Base-by-base conservation (phyloP, 2,797 vertebrate species). In the Channa striata region DNA sequence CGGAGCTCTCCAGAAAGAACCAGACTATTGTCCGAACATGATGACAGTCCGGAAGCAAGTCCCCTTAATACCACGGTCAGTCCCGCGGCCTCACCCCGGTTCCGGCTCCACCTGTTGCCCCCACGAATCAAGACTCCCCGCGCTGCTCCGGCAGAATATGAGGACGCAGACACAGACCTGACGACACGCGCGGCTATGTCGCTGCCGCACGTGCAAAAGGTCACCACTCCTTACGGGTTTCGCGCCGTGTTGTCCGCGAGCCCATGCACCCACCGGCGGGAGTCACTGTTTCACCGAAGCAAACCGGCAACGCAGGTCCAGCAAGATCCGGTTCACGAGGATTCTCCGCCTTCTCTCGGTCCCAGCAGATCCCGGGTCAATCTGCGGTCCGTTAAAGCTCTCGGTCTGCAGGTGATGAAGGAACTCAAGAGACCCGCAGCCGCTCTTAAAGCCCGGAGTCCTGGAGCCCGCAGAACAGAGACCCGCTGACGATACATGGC, bases 201-300 rank as follows among this genome's bases (percentile, higher is more conserved):
- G 0, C 72, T 93, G 61, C 49, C 75, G 0, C 93, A 94, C 13
- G 82, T 93, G 16, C 60, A 33, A 1, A 93, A 91, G 60, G 74
- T 92, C 61, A 89, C 82, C 16, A 93, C 93, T 0, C 84, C 94
- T 0, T 93, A 93, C 2, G 92, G 94, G 1, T 94, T 95, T 73
- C 16, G 80, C 0, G 83, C 52, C 0, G 87, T 87, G 8, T 64
- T 95, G 19, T 88, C 90, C 0, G 74, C 76, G 11, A 93, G 89
- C 42, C 93, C 93, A 0, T 79, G 68, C 51, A 90, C 90, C 0
- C 73, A 46, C 11, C 82, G 90, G 1, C 69, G 93, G 16, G 93
- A 94, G 68, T 94, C 93, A 0, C 70, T 94, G 13, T 95, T 94
- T 50, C 92, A 92, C 43, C 56, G n/a, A 5, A 37, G 11, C 19